Base-by-base conservation (phyloP, 2,888 invertebrate genomes). In the Chrysotoxum bicinctum region DNA sequence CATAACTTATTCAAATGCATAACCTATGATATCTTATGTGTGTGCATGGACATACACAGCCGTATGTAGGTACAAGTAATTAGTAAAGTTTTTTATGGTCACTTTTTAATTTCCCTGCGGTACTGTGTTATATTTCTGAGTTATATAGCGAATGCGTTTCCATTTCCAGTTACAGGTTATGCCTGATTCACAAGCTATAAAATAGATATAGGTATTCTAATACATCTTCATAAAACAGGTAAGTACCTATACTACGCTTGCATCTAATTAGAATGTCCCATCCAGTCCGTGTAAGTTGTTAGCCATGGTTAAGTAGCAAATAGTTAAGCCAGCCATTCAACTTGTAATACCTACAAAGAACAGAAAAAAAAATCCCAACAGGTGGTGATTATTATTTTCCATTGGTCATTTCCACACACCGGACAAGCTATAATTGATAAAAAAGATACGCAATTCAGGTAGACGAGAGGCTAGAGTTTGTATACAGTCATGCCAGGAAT, bases 81-180 rank as follows among this genome's bases (percentile, higher is more conserved):
- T 77, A 85, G 85, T 69, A 69, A 85, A 73, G 68, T 76, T 85
- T 85, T 50, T 73, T 77, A 77, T 80, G 76, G 72, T 45, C 76
- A 70, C 52, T 76, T 81, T 64, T 73, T 73, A 81, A 85, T 77
- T 77, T 85, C 72, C 85, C 85, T 30, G 69, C 45, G 81, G 85
- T 69, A 60, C 23, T 26, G 21, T 32, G 32, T 56, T 32, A 56
- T 23, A 56, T 19, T 21, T 48, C 37, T 54, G 40, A 19, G 21
- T 14, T 75, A 50, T 40, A 54, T 21, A 26, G 26, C n/a, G 23
- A 64, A 76, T 45, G 40, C 58, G 58, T 58, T 58, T 48, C 23
- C 48, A 16, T 60, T 26, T 14, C 30, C 35, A 50, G 48, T 75
- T 76, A 76, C 62, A 60, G 40, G 80, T 69, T 74, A n/a, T 52